These are phyloP conservation scores for Chrysocyon brachyurus DNA, from an alignment of 2,797 vertebrate species.

Conservation along the genomic window DNA sequence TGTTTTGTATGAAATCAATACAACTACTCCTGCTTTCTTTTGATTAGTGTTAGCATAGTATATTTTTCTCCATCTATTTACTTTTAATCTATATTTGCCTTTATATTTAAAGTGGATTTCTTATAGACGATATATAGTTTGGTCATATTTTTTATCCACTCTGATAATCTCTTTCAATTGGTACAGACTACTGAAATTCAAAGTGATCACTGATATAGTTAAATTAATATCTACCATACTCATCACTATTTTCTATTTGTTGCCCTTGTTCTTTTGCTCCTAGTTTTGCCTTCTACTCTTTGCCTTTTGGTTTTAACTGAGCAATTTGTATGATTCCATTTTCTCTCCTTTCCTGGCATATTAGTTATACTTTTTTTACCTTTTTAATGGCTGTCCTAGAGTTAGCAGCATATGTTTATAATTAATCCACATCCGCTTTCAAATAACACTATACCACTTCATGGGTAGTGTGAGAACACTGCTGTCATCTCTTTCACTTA, in stretches of 20 bases:
- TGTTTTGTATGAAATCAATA: background rate
- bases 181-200: background rate
- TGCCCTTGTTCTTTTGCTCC: background rate
- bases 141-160: background rate
- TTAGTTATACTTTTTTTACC: too few relatives aligned
- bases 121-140: background rate
- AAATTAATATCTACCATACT: background rate
- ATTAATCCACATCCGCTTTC: background rate
- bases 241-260: background rate
- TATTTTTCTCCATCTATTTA: background rate
- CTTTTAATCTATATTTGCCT: background rate
- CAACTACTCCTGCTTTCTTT: background rate
- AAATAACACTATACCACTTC: too few relatives aligned
- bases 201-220: background rate
- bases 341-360: too few relatives aligned
- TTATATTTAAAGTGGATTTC: background rate
- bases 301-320: too few relatives aligned
- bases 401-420: too few relatives aligned
- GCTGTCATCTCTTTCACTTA: background rate
- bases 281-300: background rate
- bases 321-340: too few relatives aligned
- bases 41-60: background rate
- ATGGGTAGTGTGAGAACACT: background rate
- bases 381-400: too few relatives aligned
- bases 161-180: background rate